These are phyloP conservation scores for Austrolebias charrua DNA, from an alignment of 2,797 vertebrate species.

Conservation along the genomic window DNA sequence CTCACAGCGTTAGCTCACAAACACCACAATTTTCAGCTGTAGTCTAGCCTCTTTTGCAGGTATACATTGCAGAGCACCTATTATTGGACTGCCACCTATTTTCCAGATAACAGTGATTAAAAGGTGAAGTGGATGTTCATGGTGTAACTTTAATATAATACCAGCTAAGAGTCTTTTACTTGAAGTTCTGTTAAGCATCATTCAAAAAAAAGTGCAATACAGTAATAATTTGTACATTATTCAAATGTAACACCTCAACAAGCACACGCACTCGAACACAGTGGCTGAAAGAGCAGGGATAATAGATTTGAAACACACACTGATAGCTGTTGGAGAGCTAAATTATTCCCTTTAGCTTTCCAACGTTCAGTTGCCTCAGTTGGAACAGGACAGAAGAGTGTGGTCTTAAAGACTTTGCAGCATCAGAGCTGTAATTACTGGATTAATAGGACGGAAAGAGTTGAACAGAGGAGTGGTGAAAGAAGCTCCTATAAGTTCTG, in stretches of 20 bases:
- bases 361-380: conserved; percentile 39
- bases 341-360: conserved; percentile 11
- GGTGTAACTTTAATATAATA: not conserved
- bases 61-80: not conserved
- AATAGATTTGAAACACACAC: conserved; percentile 19
- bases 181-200: not conserved
- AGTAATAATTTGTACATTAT: conserved; percentile 4
- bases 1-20: no score
- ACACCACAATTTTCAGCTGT: not conserved
- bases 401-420: conserved; percentile 43
- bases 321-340: conserved; percentile 18
- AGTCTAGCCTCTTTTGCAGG: not conserved
- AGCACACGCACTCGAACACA: conserved; percentile 6
- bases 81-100: conserved; percentile 27
- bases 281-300: conserved; percentile 21
- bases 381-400: conserved; percentile 35
- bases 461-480: conserved; percentile 16
- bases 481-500: conserved; percentile 26
- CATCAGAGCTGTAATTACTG: conserved; percentile 50
- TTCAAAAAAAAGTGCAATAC: conserved; percentile 20
- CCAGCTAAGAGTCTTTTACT: not conserved
- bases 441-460: conserved; percentile 56
- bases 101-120: conserved; percentile 39
- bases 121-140: conserved; percentile 38
- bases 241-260: not conserved